Evolutionary conservation across 2,888 invertebrate genomes (phyloP), one percentile per base, ranked within the genome.

Genomic region (Trisateles emortualis): DNA sequence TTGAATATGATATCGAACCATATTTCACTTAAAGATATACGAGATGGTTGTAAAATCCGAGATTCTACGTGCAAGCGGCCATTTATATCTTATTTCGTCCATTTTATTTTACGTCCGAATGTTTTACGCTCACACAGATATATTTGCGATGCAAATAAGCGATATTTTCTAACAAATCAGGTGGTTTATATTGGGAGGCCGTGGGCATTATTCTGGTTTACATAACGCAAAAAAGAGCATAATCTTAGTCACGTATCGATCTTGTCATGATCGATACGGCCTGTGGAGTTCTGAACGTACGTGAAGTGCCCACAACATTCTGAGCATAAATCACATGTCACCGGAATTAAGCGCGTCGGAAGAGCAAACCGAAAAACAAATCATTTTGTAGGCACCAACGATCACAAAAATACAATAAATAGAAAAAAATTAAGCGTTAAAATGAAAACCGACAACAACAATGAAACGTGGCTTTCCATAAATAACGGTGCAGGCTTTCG

Each of bases 401-500:
- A 71, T 86, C 81, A 77, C 78, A 79, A 84, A 83, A 85, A 85
- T 79, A 85, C 76, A 84, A 84, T 83, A 86, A 75, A 84, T 83
- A 74, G 60, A 72, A 81, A 85, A 86, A 90, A 87, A 87, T 82
- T 87, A 84, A 88, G 84, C 84, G 85, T 82, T 83, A 80, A 88
- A 90, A 90, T 88, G 84, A 85, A 88, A 87, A 86, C 83, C 82
- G 81, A 88, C 89, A 89, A 85, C 86, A 89, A 90, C 87, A 90
- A 91, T 88, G 88, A 88, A 90, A 88, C 87, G 84, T 84, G 81
- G 88, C 83, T 88, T 84, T 84, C 82, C 88, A 90, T 91, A 90
- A 91, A 92, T 89, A 91, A 92, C 87, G 75, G 78, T 87, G 86
- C 86, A 88, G 84, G 87, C 87, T 87, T 88, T 89, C 86, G 84